These are phyloP conservation scores for Siniperca undulata DNA, from an alignment of 2,797 vertebrate species.

Conservation along the genomic window DNA sequence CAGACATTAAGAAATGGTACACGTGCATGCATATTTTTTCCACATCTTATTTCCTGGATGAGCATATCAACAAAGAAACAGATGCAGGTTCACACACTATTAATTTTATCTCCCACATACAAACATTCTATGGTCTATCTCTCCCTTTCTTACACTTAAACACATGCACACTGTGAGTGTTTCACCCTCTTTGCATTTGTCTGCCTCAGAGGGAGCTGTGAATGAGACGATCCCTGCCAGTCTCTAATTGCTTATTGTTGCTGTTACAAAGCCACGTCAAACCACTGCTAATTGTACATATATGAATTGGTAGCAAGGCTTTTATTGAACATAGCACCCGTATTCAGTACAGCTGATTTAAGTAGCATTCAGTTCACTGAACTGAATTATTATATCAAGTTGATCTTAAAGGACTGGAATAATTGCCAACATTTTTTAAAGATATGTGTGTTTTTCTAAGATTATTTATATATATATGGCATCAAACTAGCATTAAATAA, in stretches of 20 bases:
- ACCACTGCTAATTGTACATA: conserved; percentile 59
- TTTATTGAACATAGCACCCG: conserved; percentile 68
- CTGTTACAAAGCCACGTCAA: conserved; percentile 67
- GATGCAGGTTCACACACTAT: conserved; percentile 33
- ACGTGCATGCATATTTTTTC: background rate
- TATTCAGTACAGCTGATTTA: conserved; percentile 35
- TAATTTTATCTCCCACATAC: conserved; percentile 29
- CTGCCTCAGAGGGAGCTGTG: conserved; percentile 57
- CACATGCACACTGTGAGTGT: conserved; percentile 41
- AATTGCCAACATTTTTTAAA: background rate
- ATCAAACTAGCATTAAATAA: background rate
- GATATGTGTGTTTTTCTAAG: background rate
- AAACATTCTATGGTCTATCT: conserved; percentile 12
- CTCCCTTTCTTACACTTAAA: conserved; percentile 27
- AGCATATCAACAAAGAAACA: conserved; percentile 25
- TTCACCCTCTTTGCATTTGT: conserved; percentile 56
- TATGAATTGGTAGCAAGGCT: conserved; percentile 75
- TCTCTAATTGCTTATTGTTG: conserved; percentile 74
- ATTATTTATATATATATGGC: no score
- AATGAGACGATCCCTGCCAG: conserved; percentile 73
- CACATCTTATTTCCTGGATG: conserved; percentile 29
- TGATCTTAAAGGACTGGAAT: background rate
- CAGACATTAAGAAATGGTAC: conserved; percentile 7
- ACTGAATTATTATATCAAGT: conserved; percentile 8
- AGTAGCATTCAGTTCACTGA: conserved; percentile 1